Evolutionary conservation across 2,797 vertebrate genomes (phyloP), one percentile per base, ranked within the genome.

Genomic region (Enteromius trimaculatus): DNA sequence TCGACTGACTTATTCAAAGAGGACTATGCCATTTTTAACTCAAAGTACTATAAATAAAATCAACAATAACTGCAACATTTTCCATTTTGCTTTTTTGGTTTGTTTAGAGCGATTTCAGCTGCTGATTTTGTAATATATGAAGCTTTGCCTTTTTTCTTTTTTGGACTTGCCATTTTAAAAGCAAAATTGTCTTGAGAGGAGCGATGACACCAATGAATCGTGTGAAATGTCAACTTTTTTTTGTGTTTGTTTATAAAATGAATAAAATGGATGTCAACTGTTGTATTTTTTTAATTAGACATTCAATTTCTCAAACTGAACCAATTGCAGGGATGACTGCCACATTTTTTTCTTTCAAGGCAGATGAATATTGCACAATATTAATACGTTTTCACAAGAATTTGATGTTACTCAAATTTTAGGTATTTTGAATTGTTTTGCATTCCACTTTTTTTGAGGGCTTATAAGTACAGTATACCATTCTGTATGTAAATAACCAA

Each of bases 271-370:
- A 91, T 92, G 90, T 92, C 90, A 89, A 91, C 88, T 91, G 92
- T 86, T 84, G 81, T 92, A 90, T 94, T 93, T 95, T 94, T 92
- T 92, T 93, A 86, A 92, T 93, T 93, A 86, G 89, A 92, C 92
- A 92, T 92, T 92, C 92, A 92, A 90, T 92, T 92, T 92, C 92
- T 93, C 89, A 91, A 96, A 78, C 94, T 93, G 93, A 94, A 95
- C 90, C 89, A 89, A 96, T 96, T 94, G 96, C 96, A 97, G 97
- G 97, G 97, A 96, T 95, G 95, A 92, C 96, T 96, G 96, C 96
- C 96, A 93, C 94, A 93, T 90, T 92, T 77, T 89, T 93, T 92
- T 93, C 92, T 62, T 91, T 93, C 89, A 91, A 93, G 96, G 96
- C 96, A 96, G 96, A 92, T 91, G 88, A 94, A 96, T 94, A 91